phyloP scores from a whole-genome alignment of 2,113 vertebrate species.

The Riparia riparia region DNA sequence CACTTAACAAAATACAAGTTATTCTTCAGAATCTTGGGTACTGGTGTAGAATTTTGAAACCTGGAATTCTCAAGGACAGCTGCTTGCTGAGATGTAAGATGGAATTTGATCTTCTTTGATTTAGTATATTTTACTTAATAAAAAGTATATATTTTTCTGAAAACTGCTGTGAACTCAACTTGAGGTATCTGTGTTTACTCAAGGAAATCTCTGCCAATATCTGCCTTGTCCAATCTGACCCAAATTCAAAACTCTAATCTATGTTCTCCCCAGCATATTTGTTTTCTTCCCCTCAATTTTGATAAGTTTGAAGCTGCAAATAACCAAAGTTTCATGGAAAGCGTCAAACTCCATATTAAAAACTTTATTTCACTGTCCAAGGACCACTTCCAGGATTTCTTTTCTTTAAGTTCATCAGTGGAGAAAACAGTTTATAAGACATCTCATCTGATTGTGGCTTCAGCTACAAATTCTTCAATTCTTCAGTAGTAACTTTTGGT shows the following conservation, averaged over 20 bases:
- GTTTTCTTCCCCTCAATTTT: neutral
- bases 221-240: neutral
- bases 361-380: neutral
- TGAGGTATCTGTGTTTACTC: neutral
- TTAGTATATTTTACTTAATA: neutral
- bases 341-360: neutral
- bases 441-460: neutral
- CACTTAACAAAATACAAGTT: neutral
- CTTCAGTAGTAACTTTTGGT: neutral
- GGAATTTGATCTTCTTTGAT: neutral
- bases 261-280: neutral
- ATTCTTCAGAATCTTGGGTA: neutral
- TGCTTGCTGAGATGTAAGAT: neutral
- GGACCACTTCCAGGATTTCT: neutral
- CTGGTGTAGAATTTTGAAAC: neutral
- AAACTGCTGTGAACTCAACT: neutral
- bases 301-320: neutral
- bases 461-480: neutral
- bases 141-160: neutral
- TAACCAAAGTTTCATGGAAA: neutral
- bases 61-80: neutral
- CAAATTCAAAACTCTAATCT: neutral
- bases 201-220: neutral
- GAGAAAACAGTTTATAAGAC: neutral
- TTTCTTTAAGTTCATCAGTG: neutral